Base-by-base conservation (phyloP, 2,113 vertebrate genomes). In the Corydoras sp. region DNA sequence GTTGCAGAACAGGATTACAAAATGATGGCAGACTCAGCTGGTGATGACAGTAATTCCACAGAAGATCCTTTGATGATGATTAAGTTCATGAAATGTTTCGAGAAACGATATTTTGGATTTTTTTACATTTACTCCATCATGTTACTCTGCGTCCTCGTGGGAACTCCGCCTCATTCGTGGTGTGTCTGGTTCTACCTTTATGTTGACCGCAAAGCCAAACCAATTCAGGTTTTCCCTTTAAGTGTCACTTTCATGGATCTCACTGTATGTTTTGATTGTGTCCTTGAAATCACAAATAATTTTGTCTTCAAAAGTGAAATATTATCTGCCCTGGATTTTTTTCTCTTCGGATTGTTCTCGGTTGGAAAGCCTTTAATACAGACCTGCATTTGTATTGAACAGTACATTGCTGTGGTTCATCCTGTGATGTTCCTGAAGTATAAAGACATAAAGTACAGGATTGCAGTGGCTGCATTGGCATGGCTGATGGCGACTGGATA, bases 241-340 rank as follows among this genome's bases (percentile, higher is more conserved):
- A 68, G n/a, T 54, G 8, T 15, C 30, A 75, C 48, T 24, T 35
- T 75, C n/a, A n/a, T 72, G 54, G 77, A 78, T 8, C 31, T 75
- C 15, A 9, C 75, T 13, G 75, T 15, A 43, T 64, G 31, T 53
- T n/a, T 62, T 53, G 15, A 63, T 0, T 53, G 58, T n/a, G 14
- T n/a, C 59, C 51, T 53, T 10, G 51, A 53, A 14, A 53, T 53
- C 1, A 10, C 11, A 10, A 53, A 53, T 10, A 14, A 12, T 14
- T 53, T 53, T 10, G 13, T 53, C 13, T 53, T 53, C 9, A 53
- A 53, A 14, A 53, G 13, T 10, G 51, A 10, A 5, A 53, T 12
- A 10, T 53, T 53, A 3, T 53, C 13, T 53, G 3, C 10, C 11
- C 10, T 53, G 51, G 13, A 12, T 14, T 10, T 3, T 6, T 53